phyloP scores from a whole-genome alignment of 2,113 vertebrate genomes.

The Porphyrio hochstetteri region DNA sequence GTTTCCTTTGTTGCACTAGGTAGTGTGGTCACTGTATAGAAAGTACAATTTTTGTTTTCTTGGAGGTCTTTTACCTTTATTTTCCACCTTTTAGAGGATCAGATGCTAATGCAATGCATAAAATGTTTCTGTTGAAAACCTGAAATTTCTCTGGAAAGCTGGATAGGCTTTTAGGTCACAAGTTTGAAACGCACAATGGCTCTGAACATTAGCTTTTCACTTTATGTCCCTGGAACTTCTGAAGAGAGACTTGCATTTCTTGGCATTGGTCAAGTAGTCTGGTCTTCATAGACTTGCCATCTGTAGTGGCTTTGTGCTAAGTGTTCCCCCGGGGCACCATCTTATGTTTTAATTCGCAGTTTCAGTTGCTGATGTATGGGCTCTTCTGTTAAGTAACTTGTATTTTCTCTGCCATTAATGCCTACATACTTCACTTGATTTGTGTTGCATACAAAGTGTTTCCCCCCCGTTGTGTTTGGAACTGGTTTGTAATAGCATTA shows the following conservation, averaged over 20 bases:
- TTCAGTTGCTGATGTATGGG: slow-evolving; percentile 63
- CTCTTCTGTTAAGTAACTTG: slow-evolving; percentile 64
- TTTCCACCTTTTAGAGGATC: not conserved
- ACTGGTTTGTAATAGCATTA: slow-evolving; percentile 3
- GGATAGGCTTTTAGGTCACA: not conserved
- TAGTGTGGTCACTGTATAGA: not conserved
- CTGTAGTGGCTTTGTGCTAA: slow-evolving; percentile 66
- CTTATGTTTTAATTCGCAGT: slow-evolving; percentile 51
- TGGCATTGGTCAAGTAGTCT: slow-evolving; percentile 44
- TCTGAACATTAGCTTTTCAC: slow-evolving; percentile 39
- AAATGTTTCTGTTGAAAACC: not conserved
- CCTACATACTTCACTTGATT: slow-evolving; percentile 40
- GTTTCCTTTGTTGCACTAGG: not conserved
- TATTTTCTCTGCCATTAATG: slow-evolving; percentile 51
- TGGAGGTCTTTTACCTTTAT: not conserved
- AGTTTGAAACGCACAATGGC: not conserved
- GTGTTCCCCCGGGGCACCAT: slow-evolving; percentile 50
- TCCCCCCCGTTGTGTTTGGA: slow-evolving; percentile 17
- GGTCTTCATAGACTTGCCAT: slow-evolving; percentile 12
- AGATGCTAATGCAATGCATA: not conserved
- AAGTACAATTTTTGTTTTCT: not conserved
- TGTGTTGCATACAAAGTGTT: not conserved
- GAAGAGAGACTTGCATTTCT: slow-evolving; percentile 17
- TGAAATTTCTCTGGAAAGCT: not conserved
- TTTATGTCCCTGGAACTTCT: slow-evolving; percentile 18